Percentiles rank a stretch among this genome's conserved stretches.
phyloP scores from a whole-genome alignment of 2,113 vertebrate species.

The Danio rerio region GRCz12tu NC_133185.1:38387001-38387500 shows the following conservation, averaged over 20 bases:
- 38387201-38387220: constrained; percentile 91
- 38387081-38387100: no score
- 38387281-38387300: constrained; percentile 92
- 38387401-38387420: background rate
- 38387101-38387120: background rate
- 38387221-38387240: constrained; percentile 96
- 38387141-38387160: background rate
- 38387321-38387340: constrained; percentile 95
- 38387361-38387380: constrained; percentile 59
- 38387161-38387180: background rate
- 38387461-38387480: no score
- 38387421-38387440: no score
- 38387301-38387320: constrained; percentile 89
- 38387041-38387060: no score
- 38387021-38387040: no score
- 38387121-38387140: background rate
- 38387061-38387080: no score
- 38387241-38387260: constrained; percentile 93
- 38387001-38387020: no score
- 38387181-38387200: constrained; percentile 24
- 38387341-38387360: constrained; percentile 91
- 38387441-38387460: no score
- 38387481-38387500: no score
- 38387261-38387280: constrained; percentile 95
- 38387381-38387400: background rate